These are phyloP conservation scores for Drosophila subobscura DNA, from an alignment of 1,140 invertebrate genomes.

Conservation along the genomic window DNA sequence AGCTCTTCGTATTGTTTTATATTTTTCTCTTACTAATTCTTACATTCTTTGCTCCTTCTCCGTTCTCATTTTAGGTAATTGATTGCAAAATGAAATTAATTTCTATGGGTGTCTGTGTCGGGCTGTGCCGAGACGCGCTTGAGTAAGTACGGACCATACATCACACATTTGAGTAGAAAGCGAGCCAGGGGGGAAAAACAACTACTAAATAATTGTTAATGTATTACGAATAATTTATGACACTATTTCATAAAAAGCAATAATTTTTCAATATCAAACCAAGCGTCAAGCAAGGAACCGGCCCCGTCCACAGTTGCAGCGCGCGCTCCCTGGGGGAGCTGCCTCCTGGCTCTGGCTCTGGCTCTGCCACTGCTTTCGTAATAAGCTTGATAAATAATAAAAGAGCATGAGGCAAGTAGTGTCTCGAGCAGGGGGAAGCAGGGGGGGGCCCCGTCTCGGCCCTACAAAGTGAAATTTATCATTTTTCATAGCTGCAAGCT, in stretches of 20 bases:
- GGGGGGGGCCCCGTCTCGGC: slow-evolving; percentile 5
- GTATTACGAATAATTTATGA: slow-evolving; percentile 82
- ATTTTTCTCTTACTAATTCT: slow-evolving; percentile 14
- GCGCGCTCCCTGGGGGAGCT: background rate
- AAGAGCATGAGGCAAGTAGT: slow-evolving; percentile 46
- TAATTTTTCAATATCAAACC: slow-evolving; percentile 82
- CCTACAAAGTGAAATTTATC: slow-evolving; percentile 75
- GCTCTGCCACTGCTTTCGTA: slow-evolving; percentile 61
- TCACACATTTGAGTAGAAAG: slow-evolving; percentile 71
- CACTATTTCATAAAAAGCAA: slow-evolving; percentile 82
- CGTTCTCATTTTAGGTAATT: slow-evolving; percentile 70
- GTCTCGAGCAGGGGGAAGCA: background rate
- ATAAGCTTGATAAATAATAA: slow-evolving; percentile 82
- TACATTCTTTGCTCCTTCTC: slow-evolving; percentile 6
- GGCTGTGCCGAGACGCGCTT: slow-evolving; percentile 43
- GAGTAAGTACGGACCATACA: slow-evolving; percentile 74
- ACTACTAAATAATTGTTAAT: slow-evolving; percentile 82
- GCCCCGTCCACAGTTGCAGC: background rate
- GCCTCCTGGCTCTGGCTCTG: too few relatives aligned
- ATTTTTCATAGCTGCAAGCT: slow-evolving; percentile 80
- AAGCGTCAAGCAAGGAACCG: slow-evolving; percentile 58
- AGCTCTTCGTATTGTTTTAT: background rate
- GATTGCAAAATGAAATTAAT: slow-evolving; percentile 72
- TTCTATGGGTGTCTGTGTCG: slow-evolving; percentile 50
- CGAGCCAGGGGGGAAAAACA: slow-evolving; percentile 55